Base-by-base conservation (phyloP, 1,140 invertebrate species). In the Panagrolaimus sp. region DNA sequence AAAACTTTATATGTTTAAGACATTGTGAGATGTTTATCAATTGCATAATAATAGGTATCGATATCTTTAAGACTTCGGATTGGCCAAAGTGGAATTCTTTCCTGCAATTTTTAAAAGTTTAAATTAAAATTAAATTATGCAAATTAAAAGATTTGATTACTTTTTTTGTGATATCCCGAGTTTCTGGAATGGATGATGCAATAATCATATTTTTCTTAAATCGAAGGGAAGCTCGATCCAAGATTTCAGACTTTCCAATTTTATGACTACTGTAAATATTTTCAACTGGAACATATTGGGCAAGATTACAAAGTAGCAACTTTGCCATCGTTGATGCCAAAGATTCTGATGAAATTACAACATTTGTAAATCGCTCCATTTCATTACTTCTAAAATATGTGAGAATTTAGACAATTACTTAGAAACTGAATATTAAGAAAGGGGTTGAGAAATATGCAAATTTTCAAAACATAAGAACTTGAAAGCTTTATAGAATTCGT, bases 211-310 rank as follows among this genome's bases (percentile, higher is more conserved):
- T 45, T 26, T 67, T 67, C 38, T 67, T 67, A 10, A 67, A 67
- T 8, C 66, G 66, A 45, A 45, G 43, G 32, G 28, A 67, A 38
- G 55, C 47, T 46, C 67, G 48, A 43, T 48, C 55, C 12, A 69
- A 21, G 17, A 46, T 46, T 32, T 21, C 67, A 14, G 32, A 38
- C 21, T 69, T 69, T 26, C 32, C 43, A 32, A 21, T 63, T 44
- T 69, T 69, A 24, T 26, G n/a, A 10, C 28, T 69, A 44, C 67
- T 69, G 21, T 69, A 69, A 43, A 69, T 45, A 32, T 69, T 69
- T 44, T 69, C 67, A 46, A 44, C 38, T 14, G 48, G 48, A 6
- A 69, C 67, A 47, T 26, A 69, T 10, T 38, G 5, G 7, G 67
- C 67, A 15, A 69, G 21, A 43, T 69, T 55, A 32, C 21, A 44